Evolutionary conservation across 2,113 vertebrate genomes (phyloP).

Genomic region (Nettapus auritus): DNA sequence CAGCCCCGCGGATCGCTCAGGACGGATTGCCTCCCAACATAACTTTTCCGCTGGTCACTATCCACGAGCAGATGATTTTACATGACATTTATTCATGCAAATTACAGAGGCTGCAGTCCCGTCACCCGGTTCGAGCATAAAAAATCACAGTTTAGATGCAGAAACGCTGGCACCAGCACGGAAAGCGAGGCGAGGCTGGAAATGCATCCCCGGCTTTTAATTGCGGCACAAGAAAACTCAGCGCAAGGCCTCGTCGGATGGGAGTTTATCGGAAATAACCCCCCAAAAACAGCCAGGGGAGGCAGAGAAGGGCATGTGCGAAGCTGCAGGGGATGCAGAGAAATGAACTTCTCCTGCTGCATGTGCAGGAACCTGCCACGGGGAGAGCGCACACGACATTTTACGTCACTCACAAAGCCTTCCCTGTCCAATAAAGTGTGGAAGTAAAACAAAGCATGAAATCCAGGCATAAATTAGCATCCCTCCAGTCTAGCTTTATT

Average conservation of each 20-base stretch:
- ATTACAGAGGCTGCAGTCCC: conserved; percentile 46
- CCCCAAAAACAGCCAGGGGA: not conserved
- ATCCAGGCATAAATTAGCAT: conserved; percentile 71
- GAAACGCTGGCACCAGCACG: conserved; percentile 17
- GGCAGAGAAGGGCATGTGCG: not conserved
- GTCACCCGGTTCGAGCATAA: conserved; percentile 37
- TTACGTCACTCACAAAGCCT: conserved; percentile 72
- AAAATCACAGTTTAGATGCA: conserved; percentile 59
- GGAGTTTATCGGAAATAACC: not conserved
- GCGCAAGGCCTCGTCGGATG: not conserved
- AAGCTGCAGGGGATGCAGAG: conserved; percentile 5
- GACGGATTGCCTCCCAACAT: conserved; percentile 29
- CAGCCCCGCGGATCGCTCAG: conserved; percentile 18
- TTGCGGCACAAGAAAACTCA: not conserved
- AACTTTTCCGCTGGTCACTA: conserved; percentile 55
- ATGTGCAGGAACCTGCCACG: conserved; percentile 65
- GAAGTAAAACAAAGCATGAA: conserved; percentile 70
- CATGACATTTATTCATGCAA: conserved; percentile 72
- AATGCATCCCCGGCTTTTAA: conserved; percentile 28
- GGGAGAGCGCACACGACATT: conserved; percentile 61
- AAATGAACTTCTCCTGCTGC: conserved; percentile 59
- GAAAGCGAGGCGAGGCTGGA: conserved; percentile 19
- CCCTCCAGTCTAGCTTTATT: conserved; percentile 62
- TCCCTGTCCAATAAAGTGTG: conserved; percentile 66
- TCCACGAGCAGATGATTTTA: conserved; percentile 43